Evolutionary conservation across 2,113 vertebrate genomes (phyloP), one percentile per base, ranked within the genome.

Genomic region (Pangasianodon gigas): DNA sequence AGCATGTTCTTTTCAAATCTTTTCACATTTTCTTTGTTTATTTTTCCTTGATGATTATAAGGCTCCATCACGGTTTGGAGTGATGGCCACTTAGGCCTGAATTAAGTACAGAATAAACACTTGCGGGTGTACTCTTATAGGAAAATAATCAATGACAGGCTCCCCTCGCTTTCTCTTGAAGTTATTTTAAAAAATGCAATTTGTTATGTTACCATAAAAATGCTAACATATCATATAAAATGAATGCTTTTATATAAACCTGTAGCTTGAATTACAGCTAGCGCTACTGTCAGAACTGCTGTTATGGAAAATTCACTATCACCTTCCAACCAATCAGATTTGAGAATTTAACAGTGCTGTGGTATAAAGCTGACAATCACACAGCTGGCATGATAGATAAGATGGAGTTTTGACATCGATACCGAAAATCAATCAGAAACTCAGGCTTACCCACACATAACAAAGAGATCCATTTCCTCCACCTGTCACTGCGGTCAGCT

Each of bases 371-470:
- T 87, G 87, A 84, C 87, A 86, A 79, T 85, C 56, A 79, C 81
- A 62, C 75, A 46, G 82, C 24, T 56, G 58, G 56, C 85, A 87
- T 80, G 84, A 44, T 48, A 87, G 87, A 92, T 87, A 89, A 85
- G 89, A 92, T 85, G 69, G 87, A 87, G 89, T 90, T 89, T 92
- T 89, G 89, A 90, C 84, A 92, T 80, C 11, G n/a, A 62, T 65
- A 84, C 84, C 85, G 85, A 90, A 92, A 90, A 92, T 89, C 91
- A 89, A 85, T 90, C 87, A 89, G 51, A 89, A 87, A 83, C 69
- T 89, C 80, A 24, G 62, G 79, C 81, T 87, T 71, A 69, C 11
- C 46, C 84, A 84, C 85, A 90, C 89, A 87, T 85, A 88, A 92
- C 75, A 89, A 85, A 81, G 77, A 89, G 74, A 89, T 92, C 84